Evolutionary conservation across 2,113 vertebrate genomes (phyloP).

Genomic region (Sminthopsis crassicaudata): DNA sequence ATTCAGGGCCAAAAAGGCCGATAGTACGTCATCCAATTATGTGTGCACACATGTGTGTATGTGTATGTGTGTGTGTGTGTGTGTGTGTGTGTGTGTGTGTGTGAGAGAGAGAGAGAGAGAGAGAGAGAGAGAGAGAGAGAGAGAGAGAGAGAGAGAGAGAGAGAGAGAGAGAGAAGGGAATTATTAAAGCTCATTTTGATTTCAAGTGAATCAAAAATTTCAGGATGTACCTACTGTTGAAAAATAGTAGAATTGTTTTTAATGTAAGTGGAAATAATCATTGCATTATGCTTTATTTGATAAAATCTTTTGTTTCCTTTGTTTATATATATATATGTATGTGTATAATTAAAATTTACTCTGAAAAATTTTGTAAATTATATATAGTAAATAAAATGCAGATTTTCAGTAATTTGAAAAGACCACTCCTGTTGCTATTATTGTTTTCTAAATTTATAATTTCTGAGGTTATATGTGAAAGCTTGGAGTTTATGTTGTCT

Average conservation of each 20-base stretch:
- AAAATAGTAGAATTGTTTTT: background rate
- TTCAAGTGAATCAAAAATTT: background rate
- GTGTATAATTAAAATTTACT: background rate
- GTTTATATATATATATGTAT: background rate
- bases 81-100: background rate
- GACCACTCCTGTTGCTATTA: background rate
- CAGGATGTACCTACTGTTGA: background rate
- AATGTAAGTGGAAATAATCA: background rate
- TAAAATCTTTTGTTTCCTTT: background rate
- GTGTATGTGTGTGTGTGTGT: background rate
- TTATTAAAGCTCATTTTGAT: background rate
- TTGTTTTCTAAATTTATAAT: background rate
- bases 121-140: too few relatives aligned
- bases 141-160: too few relatives aligned
- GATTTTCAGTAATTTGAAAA: background rate
- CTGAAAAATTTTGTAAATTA: background rate
- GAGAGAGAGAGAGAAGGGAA: background rate
- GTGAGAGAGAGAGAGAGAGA: too few relatives aligned
- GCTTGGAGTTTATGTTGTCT: background rate
- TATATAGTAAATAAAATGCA: background rate
- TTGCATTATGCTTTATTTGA: background rate
- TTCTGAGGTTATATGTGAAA: background rate
- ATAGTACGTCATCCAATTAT: background rate
- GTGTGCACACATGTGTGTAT: background rate
- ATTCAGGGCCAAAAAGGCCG: background rate